Evolutionary conservation across 2,113 vertebrate genomes (phyloP), one percentile per base, ranked within the genome.

Genomic region (Cephalopholis sonnerati): DNA sequence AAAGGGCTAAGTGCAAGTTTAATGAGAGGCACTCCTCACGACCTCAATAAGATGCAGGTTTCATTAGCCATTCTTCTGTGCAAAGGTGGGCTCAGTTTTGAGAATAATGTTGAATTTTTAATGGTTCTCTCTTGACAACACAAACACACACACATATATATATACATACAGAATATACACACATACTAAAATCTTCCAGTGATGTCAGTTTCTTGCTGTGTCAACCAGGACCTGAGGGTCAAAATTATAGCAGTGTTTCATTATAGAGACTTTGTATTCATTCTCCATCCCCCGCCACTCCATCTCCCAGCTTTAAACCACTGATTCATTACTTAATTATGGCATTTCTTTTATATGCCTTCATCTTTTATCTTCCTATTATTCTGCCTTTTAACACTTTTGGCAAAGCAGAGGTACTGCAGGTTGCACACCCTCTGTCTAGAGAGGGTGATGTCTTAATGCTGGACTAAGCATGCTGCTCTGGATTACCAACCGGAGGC

Each of bases 31-130:
- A 27, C 80, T 64, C 64, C 73, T 83, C 71, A 74, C n/a, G 54
- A 90, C 83, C 83, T 86, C 81, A 44, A 79, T 90, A 77, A 83
- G 81, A 78, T 77, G 74, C 39, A 7, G 53, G 58, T 85, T 91
- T 87, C 84, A 87, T 92, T 90, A 89, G 77, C 6, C 70, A 55
- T 87, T 88, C 79, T 79, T 74, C 32, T 76, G 70, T 65, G 55
- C 57, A 86, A 84, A 90, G 77, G 87, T 91, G 81, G 84, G 72
- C 66, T 75, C 64, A 79, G 65, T 78, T 76, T 77, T 68, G 50
- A 85, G 89, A 87, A 87, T 89, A 82, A 62, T 62, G 83, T 80
- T 85, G 36, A 85, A 89, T 88, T 79, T 91, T 81, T 82, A 85
- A 90, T 48, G 20, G 53, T 50, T 76, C 69, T 77, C 79, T 68